A percentile compares a stretch with the other conserved stretches of the same genome.
Evolutionary conservation across 2,113 vertebrate species (phyloP).

Genomic region (Corvus moneduloides): DNA sequence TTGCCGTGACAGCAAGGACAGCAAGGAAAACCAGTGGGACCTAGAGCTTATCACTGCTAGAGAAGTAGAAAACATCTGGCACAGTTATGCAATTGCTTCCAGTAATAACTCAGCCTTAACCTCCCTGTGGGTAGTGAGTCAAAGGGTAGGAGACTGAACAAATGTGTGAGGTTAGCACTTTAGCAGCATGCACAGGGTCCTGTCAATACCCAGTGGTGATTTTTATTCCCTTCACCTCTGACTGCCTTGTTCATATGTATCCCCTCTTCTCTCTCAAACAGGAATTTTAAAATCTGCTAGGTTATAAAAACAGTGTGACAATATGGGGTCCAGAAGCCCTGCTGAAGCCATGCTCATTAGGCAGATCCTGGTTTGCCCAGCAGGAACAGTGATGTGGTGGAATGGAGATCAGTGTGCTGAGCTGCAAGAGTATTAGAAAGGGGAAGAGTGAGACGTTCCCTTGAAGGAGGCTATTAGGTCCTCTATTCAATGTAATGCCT

Average conservation of each 20-base stretch:
- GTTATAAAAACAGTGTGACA: neutral
- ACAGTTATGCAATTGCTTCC: neutral
- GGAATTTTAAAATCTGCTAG: neutral
- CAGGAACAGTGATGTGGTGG: neutral
- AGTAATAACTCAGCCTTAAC: neutral
- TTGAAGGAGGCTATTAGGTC: neutral
- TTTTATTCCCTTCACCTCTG: neutral
- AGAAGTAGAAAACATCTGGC: neutral
- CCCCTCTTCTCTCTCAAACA: neutral
- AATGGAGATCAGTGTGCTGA: neutral
- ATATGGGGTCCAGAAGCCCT: neutral
- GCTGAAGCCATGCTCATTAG: neutral
- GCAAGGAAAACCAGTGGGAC: neutral
- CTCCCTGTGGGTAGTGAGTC: neutral
- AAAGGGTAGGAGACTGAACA: constrained; percentile 11
- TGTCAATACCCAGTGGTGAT: neutral
- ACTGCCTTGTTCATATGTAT: neutral
- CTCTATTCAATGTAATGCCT: neutral
- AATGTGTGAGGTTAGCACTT: neutral
- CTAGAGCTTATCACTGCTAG: neutral
- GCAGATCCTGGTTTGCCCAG: neutral
- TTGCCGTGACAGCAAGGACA: neutral
- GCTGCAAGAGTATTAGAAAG: neutral
- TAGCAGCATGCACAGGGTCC: neutral
- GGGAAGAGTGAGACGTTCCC: neutral